Conservation (phyloP, 2,113 vertebrate genomes). For the Hymenochirus boettgeri region DNA sequence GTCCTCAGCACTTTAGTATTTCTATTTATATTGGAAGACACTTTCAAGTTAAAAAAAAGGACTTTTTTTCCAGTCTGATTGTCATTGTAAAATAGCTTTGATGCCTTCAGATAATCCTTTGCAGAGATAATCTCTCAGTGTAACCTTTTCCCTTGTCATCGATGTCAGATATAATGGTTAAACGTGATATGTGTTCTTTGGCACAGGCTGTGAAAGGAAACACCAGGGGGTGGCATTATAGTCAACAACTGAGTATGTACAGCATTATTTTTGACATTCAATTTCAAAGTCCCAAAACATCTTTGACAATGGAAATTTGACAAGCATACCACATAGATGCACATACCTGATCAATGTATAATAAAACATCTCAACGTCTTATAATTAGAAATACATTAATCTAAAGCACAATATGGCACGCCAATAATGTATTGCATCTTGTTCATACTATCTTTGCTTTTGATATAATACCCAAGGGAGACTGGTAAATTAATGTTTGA, state of each 20-base stretch:
- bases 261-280: slow-evolving; percentile 41
- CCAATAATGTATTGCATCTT: not conserved
- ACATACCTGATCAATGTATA: slow-evolving; percentile 2
- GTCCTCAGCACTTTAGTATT: slow-evolving; percentile 23
- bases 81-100: slow-evolving; percentile 41
- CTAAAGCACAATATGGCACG: not conserved
- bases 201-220: slow-evolving; percentile 32
- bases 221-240: slow-evolving; percentile 37
- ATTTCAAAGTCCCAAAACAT: slow-evolving; percentile 33
- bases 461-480: not conserved
- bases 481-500: not conserved
- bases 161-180: slow-evolving; percentile 43
- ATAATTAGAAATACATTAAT: slow-evolving; percentile 3
- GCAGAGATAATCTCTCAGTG: slow-evolving; percentile 46
- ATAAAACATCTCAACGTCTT: not conserved
- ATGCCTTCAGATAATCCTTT: slow-evolving; percentile 46
- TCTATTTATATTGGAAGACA: slow-evolving; percentile 31
- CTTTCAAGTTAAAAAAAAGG: not conserved
- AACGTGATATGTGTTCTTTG: slow-evolving; percentile 39
- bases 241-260: slow-evolving; percentile 33
- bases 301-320: slow-evolving; percentile 30
- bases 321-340: slow-evolving; percentile 8
- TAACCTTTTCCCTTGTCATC: slow-evolving; percentile 42
- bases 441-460: not conserved
- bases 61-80: slow-evolving; percentile 25